A percentile compares a stretch with the other conserved stretches of the same genome.
phyloP scores from a whole-genome alignment of 2,797 vertebrate genomes.

The Lagocephalus sceleratus region DNA sequence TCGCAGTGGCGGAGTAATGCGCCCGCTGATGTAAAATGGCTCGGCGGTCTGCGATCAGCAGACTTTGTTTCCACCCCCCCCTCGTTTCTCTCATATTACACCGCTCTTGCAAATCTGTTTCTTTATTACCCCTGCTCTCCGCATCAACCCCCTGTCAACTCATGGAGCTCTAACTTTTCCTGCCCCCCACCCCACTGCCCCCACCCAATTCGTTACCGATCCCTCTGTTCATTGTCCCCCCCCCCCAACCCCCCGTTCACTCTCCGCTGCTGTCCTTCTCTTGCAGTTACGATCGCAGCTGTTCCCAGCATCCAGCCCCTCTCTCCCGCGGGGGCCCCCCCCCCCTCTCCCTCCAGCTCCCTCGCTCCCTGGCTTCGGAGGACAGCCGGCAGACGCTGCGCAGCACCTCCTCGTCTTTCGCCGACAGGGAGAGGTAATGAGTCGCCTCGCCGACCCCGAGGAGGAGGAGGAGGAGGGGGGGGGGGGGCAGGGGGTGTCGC shows the following conservation, averaged over 20 bases:
- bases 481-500: no score
- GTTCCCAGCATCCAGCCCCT: conserved; percentile 78
- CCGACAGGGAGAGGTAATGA: conserved; percentile 82
- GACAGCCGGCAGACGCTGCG: conserved; percentile 82
- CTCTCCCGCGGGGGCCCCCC: conserved; percentile 75
- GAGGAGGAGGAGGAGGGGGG: no score
- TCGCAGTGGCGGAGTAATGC: conserved; percentile 63
- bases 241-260: neutral
- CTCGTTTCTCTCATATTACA: conserved; percentile 18
- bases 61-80: conserved; percentile 31
- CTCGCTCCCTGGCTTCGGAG: conserved; percentile 77
- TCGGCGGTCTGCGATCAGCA: conserved; percentile 45
- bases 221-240: conserved; percentile 21
- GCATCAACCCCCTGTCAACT: conserved; percentile 10
- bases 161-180: conserved; percentile 22
- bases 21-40: conserved; percentile 58
- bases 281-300: conserved; percentile 81
- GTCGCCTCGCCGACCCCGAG: conserved; percentile 50
- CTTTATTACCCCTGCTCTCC: conserved; percentile 16
- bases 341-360: conserved; percentile 78
- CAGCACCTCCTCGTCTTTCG: conserved; percentile 80
- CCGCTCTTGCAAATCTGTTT: conserved; percentile 16
- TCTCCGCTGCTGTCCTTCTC: neutral
- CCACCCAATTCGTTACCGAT: conserved; percentile 20
- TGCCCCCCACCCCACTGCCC: neutral